Conservation (phyloP, 2,888 invertebrate species). For the Chouioia cunea region DNA sequence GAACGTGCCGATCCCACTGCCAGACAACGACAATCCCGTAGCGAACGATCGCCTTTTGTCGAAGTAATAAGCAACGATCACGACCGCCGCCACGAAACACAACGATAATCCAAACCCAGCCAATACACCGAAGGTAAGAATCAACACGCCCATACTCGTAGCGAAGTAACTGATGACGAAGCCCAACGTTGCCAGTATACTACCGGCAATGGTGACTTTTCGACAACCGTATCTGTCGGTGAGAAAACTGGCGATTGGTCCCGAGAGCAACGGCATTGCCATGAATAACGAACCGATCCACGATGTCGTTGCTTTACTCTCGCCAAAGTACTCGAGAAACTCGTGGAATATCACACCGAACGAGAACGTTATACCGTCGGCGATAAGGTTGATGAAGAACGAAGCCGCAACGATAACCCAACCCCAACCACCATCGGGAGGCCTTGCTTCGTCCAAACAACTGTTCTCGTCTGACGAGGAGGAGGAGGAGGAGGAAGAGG, state of each 20-base stretch:
- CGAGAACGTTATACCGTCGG: conserved; percentile 92
- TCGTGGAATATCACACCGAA: conserved; percentile 92
- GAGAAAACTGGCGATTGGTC: conserved; percentile 86
- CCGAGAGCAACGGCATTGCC: conserved; percentile 89
- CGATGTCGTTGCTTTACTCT: conserved; percentile 88
- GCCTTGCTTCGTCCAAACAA: conserved; percentile 77
- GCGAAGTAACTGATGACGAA: conserved; percentile 83
- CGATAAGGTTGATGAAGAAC: conserved; percentile 90
- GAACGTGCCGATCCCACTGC: conserved; percentile 90
- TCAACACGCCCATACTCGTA: conserved; percentile 82
- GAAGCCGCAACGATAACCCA: conserved; percentile 93
- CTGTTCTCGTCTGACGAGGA: conserved; percentile 74
- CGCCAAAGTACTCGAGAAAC: conserved; percentile 86
- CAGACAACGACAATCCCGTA: conserved; percentile 88
- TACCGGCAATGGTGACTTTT: conserved; percentile 82
- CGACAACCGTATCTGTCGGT: conserved; percentile 86
- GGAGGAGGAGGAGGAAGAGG: conserved; percentile 65
- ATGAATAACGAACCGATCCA: conserved; percentile 93
- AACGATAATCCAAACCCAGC: conserved; percentile 88
- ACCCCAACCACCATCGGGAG: conserved; percentile 93
- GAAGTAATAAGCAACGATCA: conserved; percentile 91
- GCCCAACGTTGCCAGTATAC: conserved; percentile 80
- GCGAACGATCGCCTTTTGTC: conserved; percentile 87
- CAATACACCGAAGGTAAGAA: conserved; percentile 85
- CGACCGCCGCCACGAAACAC: conserved; percentile 91